A percentile compares a stretch with the other conserved stretches of the same genome.
phyloP scores from a whole-genome alignment of 1,140 invertebrate species.

The Saccostrea cuccullata region DNA sequence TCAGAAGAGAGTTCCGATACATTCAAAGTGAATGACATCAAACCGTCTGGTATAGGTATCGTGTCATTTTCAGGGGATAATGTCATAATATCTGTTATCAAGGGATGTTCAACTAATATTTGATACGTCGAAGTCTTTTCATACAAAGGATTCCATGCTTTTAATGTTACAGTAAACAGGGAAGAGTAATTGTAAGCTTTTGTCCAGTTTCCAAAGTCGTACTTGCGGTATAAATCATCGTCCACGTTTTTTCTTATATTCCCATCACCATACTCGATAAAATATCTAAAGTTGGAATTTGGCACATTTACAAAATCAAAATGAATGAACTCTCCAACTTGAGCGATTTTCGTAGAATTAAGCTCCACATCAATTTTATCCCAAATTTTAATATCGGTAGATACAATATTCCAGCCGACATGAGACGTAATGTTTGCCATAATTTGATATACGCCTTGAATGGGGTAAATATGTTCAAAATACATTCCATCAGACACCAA shows the following conservation, averaged over 20 bases:
- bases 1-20: slow-evolving; percentile 1
- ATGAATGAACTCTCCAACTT: not conserved
- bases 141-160: not conserved
- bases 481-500: not conserved
- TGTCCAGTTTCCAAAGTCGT: slow-evolving; percentile 1
- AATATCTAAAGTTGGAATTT: not conserved
- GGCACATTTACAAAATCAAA: slow-evolving; percentile 12
- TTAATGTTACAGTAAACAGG: not conserved
- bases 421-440: not conserved
- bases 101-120: slow-evolving; percentile 42
- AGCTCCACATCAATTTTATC: not conserved
- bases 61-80: slow-evolving; percentile 23
- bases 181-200: not conserved
- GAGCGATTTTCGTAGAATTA: not conserved
- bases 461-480: not conserved
- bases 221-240: not conserved
- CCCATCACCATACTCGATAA: not conserved
- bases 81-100: slow-evolving; percentile 29
- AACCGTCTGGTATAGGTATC: slow-evolving; percentile 51
- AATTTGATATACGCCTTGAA: slow-evolving; percentile 17
- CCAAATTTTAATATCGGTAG: not conserved
- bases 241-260: not conserved
- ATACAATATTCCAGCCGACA: not conserved
- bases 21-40: slow-evolving; percentile 38
- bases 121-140: not conserved